Evolutionary conservation across 2,113 vertebrate species (phyloP).

Genomic region (Rattus norvegicus): DNA sequence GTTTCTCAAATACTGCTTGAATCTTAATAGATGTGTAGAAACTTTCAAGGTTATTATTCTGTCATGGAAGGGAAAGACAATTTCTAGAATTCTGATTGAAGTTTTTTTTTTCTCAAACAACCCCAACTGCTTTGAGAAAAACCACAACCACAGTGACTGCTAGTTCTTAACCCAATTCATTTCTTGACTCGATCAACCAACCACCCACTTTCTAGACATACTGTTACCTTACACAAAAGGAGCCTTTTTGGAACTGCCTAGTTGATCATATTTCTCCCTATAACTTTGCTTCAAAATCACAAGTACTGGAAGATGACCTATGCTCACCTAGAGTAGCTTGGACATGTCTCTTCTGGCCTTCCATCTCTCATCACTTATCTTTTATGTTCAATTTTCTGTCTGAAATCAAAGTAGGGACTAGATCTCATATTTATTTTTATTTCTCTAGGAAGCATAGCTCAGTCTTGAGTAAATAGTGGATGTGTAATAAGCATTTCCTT

Average conservation of each 20-base stretch:
- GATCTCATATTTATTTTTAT: background rate
- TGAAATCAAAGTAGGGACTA: background rate
- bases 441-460: slow-evolving; percentile 24
- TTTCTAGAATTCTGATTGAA: slow-evolving; percentile 41
- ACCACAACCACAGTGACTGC: background rate
- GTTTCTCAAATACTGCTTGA: background rate
- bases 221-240: background rate
- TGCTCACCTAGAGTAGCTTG: background rate
- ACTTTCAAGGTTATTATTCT: background rate
- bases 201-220: background rate
- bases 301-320: background rate
- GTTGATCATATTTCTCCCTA: background rate
- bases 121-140: background rate
- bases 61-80: background rate
- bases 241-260: background rate
- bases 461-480: background rate
- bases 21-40: background rate
- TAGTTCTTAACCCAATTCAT: background rate
- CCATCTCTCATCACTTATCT: no score
- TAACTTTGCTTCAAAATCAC: background rate
- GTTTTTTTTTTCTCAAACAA: background rate
- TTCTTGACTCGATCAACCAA: background rate
- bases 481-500: background rate
- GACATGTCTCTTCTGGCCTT: background rate
- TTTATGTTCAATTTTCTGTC: background rate